Percentiles rank a stretch among this genome's conserved stretches.
phyloP scores from a whole-genome alignment of 2,888 invertebrate genomes.

The Netelia melanura region DNA sequence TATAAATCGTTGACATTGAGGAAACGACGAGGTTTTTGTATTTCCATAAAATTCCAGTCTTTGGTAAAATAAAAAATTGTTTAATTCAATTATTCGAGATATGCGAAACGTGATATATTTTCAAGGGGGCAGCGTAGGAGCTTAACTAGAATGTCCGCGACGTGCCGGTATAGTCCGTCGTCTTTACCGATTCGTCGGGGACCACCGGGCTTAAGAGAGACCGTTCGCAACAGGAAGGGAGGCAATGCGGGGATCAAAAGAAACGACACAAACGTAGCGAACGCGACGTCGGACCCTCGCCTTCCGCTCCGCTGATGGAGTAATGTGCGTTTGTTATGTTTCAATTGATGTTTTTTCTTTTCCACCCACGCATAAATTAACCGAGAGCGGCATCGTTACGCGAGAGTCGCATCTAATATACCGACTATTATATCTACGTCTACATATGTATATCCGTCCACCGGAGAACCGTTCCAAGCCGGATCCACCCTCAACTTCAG shows the following conservation, averaged over 20 bases:
- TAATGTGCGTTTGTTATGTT: conserved; percentile 83
- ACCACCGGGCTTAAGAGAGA: conserved; percentile 6
- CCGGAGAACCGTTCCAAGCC: not conserved
- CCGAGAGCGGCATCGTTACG: conserved; percentile 52
- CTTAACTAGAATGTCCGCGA: conserved; percentile 74
- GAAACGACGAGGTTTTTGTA: too few relatives aligned
- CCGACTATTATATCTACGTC: conserved; percentile 14
- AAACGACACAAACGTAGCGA: conserved; percentile 70
- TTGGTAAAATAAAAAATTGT: too few relatives aligned
- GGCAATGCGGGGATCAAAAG: conserved; percentile 76
- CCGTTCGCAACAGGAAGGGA: not conserved
- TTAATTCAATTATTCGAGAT: not conserved
- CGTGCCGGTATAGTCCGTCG: conserved; percentile 56
- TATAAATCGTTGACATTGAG: too few relatives aligned
- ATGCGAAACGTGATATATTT: conserved; percentile 27
- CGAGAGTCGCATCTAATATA: conserved; percentile 24
- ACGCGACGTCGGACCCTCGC: conserved; percentile 73
- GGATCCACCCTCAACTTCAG: too few relatives aligned
- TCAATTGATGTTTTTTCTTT: conserved; percentile 79
- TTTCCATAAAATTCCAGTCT: too few relatives aligned
- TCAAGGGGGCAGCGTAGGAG: conserved; percentile 67
- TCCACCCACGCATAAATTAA: conserved; percentile 78
- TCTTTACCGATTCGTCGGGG: conserved; percentile 57
- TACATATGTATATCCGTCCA: conserved; percentile 7
- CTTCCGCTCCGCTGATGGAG: conserved; percentile 81